Evolutionary conservation across 2,113 vertebrate species (phyloP).

Genomic region (Alethe castanea): DNA sequence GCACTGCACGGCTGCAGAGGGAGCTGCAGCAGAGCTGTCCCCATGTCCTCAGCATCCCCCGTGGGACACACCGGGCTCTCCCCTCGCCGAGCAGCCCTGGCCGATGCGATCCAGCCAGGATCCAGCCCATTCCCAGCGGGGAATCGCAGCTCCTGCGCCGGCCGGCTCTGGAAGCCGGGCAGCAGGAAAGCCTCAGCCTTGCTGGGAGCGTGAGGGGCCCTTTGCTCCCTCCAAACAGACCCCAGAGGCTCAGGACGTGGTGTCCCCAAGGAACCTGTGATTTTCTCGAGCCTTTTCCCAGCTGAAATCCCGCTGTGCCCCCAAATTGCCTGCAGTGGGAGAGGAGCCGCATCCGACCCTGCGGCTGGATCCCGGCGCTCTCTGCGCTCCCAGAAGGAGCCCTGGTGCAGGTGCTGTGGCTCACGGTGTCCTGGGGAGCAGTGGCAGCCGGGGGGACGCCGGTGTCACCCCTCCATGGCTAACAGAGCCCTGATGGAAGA

Average conservation of each 20-base stretch:
- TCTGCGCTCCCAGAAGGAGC: not conserved
- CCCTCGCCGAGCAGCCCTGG: not conserved
- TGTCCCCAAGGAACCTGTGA: not conserved
- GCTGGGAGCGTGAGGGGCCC: not conserved
- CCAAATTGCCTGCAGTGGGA: not conserved
- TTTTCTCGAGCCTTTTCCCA: not conserved
- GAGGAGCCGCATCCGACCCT: accelerated
- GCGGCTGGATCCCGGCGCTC: accelerated
- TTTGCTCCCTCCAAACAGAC: not conserved
- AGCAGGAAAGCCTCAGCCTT: not conserved
- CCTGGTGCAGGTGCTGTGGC: not conserved
- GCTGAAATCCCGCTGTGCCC: not conserved
- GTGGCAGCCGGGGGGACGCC: not conserved
- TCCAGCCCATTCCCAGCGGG: not conserved
- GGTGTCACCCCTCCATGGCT: no score
- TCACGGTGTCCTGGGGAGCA: not conserved
- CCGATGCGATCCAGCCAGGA: not conserved
- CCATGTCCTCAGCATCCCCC: accelerated
- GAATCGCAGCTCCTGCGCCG: not conserved
- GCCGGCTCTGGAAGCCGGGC: not conserved
- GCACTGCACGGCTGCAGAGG: not conserved
- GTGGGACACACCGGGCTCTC: not conserved
- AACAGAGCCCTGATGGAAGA: not conserved
- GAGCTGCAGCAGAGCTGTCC: no score
- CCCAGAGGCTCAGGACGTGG: accelerated